Evolutionary conservation across 1,140 invertebrate genomes (phyloP).

Genomic region (Sycophaga agraensis): DNA sequence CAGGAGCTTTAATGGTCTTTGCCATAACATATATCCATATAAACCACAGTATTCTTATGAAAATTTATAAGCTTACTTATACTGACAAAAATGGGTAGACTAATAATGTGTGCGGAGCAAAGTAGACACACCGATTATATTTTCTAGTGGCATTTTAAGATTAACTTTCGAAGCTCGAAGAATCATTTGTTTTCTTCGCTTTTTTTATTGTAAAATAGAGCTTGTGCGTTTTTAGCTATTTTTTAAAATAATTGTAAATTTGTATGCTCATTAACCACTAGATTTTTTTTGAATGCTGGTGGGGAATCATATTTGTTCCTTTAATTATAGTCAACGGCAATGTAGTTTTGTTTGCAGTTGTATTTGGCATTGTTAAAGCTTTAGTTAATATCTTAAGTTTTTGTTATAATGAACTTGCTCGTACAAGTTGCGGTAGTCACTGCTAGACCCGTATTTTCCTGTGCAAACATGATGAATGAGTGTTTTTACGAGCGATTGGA

Average conservation of each 20-base stretch:
- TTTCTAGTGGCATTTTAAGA: slow-evolving; percentile 2
- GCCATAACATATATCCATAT: slow-evolving; percentile 26
- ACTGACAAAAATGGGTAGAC: background rate
- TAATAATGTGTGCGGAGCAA: background rate
- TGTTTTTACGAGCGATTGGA: too few relatives aligned
- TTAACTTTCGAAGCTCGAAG: too few relatives aligned
- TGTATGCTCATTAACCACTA: background rate
- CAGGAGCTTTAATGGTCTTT: slow-evolving; percentile 26
- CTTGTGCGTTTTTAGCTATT: slow-evolving; percentile 2
- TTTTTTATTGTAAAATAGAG: slow-evolving; percentile 19
- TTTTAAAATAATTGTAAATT: slow-evolving; percentile 12
- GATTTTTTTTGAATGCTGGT: background rate
- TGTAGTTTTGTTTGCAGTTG: slow-evolving; percentile 26
- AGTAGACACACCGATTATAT: background rate
- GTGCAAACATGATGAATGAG: background rate
- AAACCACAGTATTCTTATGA: slow-evolving; percentile 24
- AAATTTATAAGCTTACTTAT: slow-evolving; percentile 8
- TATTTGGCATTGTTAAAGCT: slow-evolving; percentile 29
- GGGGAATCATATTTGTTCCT: slow-evolving; percentile 25
- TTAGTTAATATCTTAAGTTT: slow-evolving; percentile 26
- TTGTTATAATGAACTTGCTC: slow-evolving; percentile 21
- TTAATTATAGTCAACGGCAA: slow-evolving; percentile 22
- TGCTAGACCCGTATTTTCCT: background rate
- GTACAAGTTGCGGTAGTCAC: slow-evolving; percentile 5
- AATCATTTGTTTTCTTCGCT: too few relatives aligned